Conservation (phyloP, 2,888 invertebrate genomes). For the Heteropelma amictum region DNA sequence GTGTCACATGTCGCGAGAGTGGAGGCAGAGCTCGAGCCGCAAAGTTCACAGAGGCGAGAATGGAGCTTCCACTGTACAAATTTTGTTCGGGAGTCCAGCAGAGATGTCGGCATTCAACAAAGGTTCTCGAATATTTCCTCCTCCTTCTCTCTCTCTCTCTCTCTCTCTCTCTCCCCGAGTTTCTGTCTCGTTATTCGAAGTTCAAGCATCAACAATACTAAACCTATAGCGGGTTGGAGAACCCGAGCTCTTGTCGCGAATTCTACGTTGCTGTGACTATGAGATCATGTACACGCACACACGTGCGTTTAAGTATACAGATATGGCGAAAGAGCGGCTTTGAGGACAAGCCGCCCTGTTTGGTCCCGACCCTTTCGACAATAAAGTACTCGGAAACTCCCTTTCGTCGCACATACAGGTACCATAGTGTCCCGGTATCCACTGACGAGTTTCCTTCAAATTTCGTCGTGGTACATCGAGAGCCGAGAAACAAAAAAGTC, state of each 20-base stretch:
- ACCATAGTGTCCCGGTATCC: conserved; percentile 20
- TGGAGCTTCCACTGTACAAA: conserved; percentile 7
- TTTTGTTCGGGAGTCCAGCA: background rate
- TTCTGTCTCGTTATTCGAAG: conserved; percentile 1
- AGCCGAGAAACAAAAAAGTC: conserved; percentile 1
- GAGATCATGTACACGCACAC: background rate
- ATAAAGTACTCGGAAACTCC: conserved; percentile 39
- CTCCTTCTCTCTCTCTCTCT: background rate
- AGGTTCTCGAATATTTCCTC: background rate
- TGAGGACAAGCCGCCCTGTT: conserved; percentile 27
- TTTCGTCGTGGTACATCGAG: conserved; percentile 13
- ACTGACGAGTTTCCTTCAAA: conserved; percentile 36
- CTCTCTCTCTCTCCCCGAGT: background rate
- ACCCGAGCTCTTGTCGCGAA: conserved; percentile 25
- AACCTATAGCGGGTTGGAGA: background rate
- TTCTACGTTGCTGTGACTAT: background rate
- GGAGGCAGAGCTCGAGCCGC: background rate
- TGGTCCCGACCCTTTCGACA: conserved; percentile 34
- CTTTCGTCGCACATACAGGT: conserved; percentile 12
- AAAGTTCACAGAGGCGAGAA: background rate
- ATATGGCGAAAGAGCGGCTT: conserved; percentile 16
- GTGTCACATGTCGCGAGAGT: background rate
- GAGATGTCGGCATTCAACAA: conserved; percentile 16
- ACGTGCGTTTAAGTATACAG: background rate
- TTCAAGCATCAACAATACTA: conserved; percentile 17